Evolutionary conservation across 2,113 vertebrate genomes (phyloP), one percentile per base, ranked within the genome.

Genomic region (Microtus pennsylvanicus): DNA sequence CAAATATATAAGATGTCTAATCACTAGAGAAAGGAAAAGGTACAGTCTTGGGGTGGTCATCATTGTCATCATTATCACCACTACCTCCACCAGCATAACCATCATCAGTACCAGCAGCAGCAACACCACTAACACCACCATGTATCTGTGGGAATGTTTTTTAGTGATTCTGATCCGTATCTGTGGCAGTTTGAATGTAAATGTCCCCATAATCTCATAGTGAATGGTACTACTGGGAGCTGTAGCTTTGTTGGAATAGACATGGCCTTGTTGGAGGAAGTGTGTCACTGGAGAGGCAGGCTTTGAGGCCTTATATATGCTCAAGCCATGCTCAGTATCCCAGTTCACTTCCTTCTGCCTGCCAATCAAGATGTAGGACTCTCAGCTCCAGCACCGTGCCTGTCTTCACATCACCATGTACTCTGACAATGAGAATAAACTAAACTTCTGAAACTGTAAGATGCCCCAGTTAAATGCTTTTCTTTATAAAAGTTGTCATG

Each of bases 31-130:
- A 91, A 74, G 5, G 28, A 5, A 93, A 10, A 24, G 7, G 42
- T 76, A 50, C 1, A 76, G 13, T 69, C 76, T 85, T 58, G 22
- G 8, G 2, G 28, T 55, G 5, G 4, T 77, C 52, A 35, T 28
- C 47, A 50, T 55, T 33, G 28, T 8, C 42, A 24, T 10, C 55
- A 35, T 9, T 42, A 24, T 30, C 6, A 19, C 6, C 8, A 63
- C 13, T 30, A 17, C 22, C 28, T 65, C 47, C 17, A 45, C 11
- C 16, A 13, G 50, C 26, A 21, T 9, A 24, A 42, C 38, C 1
- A 8, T 0, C 1, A 50, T 4, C 65, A 67, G 3, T 12, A 67
- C 9, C 26, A 65, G 0, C 63, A 65, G 8, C 63, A 30, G 10
- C 7, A 24, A 26, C 61, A 63, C 7, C 8, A 45, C 35, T 3